phyloP scores from a whole-genome alignment of 2,888 invertebrate species.

The Conops quadrifasciatus region DNA sequence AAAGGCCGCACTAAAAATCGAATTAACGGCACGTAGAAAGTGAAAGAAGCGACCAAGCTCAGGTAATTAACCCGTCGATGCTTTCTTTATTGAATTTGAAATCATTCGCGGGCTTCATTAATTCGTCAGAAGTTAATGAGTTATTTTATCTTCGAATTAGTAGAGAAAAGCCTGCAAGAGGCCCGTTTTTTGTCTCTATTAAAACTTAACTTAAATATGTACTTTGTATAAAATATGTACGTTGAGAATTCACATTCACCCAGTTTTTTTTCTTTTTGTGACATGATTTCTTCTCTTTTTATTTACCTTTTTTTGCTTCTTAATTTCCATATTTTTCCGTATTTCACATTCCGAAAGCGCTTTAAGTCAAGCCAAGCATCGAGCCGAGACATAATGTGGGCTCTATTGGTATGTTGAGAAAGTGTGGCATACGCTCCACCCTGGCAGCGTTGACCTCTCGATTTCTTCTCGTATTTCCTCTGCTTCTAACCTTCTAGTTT shows the following conservation, averaged over 20 bases:
- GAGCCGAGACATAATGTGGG: not conserved
- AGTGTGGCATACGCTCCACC: not conserved
- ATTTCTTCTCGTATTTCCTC: not conserved
- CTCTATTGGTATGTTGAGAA: not conserved
- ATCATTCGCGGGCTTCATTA: too few species aligned
- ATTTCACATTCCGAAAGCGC: not conserved
- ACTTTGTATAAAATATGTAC: too few species aligned
- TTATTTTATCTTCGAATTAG: too few species aligned
- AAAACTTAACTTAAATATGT: too few species aligned
- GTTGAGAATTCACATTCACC: not conserved
- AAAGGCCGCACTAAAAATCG: too few species aligned
- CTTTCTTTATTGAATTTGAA: too few species aligned
- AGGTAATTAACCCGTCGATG: too few species aligned
- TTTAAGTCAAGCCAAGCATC: not conserved
- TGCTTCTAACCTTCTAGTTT: not conserved
- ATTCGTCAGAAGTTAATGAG: too few species aligned
- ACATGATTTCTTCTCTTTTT: not conserved
- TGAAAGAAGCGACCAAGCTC: too few species aligned
- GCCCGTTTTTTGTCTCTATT: too few species aligned
- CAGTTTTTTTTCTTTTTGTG: conserved; percentile 21
- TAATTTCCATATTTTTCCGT: conserved; percentile 28
- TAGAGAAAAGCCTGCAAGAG: too few species aligned
- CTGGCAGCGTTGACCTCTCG: not conserved
- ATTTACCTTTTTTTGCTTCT: conserved; percentile 13
- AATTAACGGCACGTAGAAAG: too few species aligned